These are phyloP conservation scores for Chrysemys picta DNA, from an alignment of 2,113 vertebrate species.

Conservation along the genomic window DNA sequence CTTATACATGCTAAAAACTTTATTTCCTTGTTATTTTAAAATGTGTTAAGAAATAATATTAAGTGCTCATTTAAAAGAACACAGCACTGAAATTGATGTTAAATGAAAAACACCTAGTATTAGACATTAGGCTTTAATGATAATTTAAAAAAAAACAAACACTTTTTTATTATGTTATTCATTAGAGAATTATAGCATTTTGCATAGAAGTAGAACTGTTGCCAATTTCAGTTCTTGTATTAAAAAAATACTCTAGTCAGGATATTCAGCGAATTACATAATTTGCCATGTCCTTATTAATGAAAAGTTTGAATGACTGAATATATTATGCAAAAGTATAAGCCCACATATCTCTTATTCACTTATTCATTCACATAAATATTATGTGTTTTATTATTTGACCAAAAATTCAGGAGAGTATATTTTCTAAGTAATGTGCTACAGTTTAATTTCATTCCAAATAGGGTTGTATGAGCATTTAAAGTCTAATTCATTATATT, in stretches of 20 bases:
- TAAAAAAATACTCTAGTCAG: constrained; percentile 35
- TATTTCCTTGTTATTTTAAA: constrained; percentile 55
- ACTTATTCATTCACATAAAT: constrained; percentile 13
- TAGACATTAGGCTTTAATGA: constrained; percentile 66
- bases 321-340: constrained; percentile 12
- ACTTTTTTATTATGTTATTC: constrained; percentile 49
- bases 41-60: constrained; percentile 59
- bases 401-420: constrained; percentile 13
- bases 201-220: constrained; percentile 25
- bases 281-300: constrained; percentile 48
- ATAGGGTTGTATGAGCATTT: constrained; percentile 9
- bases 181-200: constrained; percentile 67
- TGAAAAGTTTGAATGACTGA: constrained; percentile 57
- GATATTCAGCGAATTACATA: constrained; percentile 50
- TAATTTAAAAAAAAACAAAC: constrained; percentile 62
- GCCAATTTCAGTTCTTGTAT: constrained; percentile 47
- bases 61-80: constrained; percentile 58
- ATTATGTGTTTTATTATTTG: constrained; percentile 10
- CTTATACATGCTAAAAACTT: constrained; percentile 61
- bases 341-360: neutral
- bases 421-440: constrained; percentile 21
- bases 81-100: constrained; percentile 46
- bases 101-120: constrained; percentile 53
- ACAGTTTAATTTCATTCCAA: neutral
- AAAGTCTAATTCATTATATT: neutral